phyloP scores from a whole-genome alignment of 2,888 invertebrate genomes.

The Venustoraphidia nigricollis region DNA sequence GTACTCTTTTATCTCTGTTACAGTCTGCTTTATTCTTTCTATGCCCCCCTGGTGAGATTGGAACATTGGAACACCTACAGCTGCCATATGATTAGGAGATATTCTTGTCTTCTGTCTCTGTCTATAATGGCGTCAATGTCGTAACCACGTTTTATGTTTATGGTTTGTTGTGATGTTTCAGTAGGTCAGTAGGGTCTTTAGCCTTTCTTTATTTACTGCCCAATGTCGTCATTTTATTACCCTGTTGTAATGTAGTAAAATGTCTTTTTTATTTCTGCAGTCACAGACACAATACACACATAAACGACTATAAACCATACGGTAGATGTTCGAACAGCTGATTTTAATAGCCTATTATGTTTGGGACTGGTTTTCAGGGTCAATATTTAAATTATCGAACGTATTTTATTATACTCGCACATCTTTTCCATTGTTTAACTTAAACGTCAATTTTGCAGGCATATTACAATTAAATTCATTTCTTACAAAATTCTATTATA shows the following conservation, averaged over 20 bases:
- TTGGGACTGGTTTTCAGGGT: not conserved
- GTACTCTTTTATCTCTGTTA: slow-evolving; percentile 6
- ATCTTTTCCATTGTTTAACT: not conserved
- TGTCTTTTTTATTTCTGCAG: too few relatives aligned
- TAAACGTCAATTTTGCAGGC: not conserved
- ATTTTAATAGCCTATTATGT: slow-evolving; percentile 3
- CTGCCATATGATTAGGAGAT: not conserved
- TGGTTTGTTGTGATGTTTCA: slow-evolving; percentile 22
- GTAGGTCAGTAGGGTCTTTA: slow-evolving; percentile 18
- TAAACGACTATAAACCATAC: too few relatives aligned
- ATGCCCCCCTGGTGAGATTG: not conserved
- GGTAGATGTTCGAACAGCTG: not conserved
- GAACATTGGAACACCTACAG: not conserved
- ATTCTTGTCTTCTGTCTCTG: slow-evolving; percentile 6
- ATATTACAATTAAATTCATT: not conserved
- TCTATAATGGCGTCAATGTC: slow-evolving; percentile 10
- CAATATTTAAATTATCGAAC: too few relatives aligned
- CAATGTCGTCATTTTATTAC: slow-evolving; percentile 9
- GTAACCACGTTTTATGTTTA: slow-evolving; percentile 19
- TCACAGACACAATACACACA: too few relatives aligned
- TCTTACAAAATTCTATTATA: too few relatives aligned
- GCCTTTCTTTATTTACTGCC: slow-evolving; percentile 9
- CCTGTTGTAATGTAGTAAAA: slow-evolving; percentile 3
- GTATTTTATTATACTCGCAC: not conserved
- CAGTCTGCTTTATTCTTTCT: not conserved